Conservation (phyloP, 2,888 invertebrate species). For the Drosophila merina region DNA sequence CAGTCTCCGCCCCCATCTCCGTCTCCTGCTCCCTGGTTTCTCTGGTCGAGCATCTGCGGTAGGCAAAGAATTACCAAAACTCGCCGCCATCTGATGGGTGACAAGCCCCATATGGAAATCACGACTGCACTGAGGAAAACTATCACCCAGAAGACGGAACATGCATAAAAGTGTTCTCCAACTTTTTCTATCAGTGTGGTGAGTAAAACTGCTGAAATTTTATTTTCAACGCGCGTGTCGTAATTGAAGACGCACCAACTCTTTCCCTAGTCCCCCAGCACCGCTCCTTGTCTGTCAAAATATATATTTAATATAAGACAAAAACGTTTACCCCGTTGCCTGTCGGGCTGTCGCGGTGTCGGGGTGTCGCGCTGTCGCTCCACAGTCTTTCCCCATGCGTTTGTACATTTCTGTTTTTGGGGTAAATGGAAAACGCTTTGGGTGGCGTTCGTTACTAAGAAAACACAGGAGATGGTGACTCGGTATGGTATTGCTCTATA, state of each 20-base stretch:
- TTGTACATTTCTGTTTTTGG: slow-evolving; percentile 38
- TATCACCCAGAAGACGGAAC: neutral
- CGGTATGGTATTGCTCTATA: slow-evolving; percentile 27
- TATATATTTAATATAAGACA: slow-evolving; percentile 52
- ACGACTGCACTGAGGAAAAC: slow-evolving; percentile 11
- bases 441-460: slow-evolving; percentile 79
- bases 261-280: slow-evolving; percentile 3
- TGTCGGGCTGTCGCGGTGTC: slow-evolving; percentile 11
- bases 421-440: slow-evolving; percentile 78
- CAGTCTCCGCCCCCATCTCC: neutral
- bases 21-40: slow-evolving; percentile 1
- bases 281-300: slow-evolving; percentile 71
- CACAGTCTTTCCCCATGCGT: neutral
- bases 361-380: slow-evolving; percentile 11
- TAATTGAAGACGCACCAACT: slow-evolving; percentile 72
- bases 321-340: slow-evolving; percentile 72
- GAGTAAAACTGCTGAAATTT: slow-evolving; percentile 64
- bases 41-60: slow-evolving; percentile 57
- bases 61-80: slow-evolving; percentile 53
- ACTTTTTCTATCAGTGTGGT: too few species aligned
- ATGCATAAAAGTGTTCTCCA: too few species aligned
- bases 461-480: slow-evolving; percentile 57
- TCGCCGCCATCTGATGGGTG: slow-evolving; percentile 40
- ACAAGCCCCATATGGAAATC: slow-evolving; percentile 71
- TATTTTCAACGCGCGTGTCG: slow-evolving; percentile 76